Evolutionary conservation across 2,113 vertebrate genomes (phyloP), one percentile per base, ranked within the genome.

Genomic region (Arvicanthis niloticus): DNA sequence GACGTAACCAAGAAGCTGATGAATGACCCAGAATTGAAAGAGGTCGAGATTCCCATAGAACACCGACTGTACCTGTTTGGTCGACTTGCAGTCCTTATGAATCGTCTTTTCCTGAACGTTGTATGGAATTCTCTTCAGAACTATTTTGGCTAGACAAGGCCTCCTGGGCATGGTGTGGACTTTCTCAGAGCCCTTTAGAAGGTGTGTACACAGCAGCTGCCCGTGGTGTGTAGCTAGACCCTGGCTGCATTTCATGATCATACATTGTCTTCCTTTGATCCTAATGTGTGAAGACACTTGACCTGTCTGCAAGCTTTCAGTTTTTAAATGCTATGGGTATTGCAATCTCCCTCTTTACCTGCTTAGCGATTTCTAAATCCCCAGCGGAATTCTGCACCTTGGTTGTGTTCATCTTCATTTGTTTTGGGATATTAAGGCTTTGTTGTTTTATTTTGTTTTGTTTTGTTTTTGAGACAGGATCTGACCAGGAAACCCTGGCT

Each of bases 161-260:
- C n/a, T 80, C n/a, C 2, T 29, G 22, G 42, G 17, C 17, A 60
- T 78, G 53, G 16, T 4, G 3, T 53, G n/a, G 45, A 29, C 65
- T 89, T 93, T 95, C 82, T 90, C 67, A 94, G 34, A 53, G 34
- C 51, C 80, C n/a, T 84, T 51, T 76, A 19, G 53, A 31, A 75
- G 72, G n/a, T 56, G 42, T 76, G 4, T 53, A 48, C 40, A 37
- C 37, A 58, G 75, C 58, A 31, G n/a, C 67, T 68, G 29, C 1
- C 60, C 53, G 45, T 1, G 51, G 37, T 42, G 84, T 76, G 12
- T 82, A 58, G 58, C 29, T 62, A 78, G 53, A 88, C 68, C 8
- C 73, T 40, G 7, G 45, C 34, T 53, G 48, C 29, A 93, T 34
- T 17, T 86, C 70, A 51, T 58, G 21, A 19, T 19, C 29, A 56